Conservation (phyloP, 1,140 invertebrate genomes). For the Ceratina japonica region DNA sequence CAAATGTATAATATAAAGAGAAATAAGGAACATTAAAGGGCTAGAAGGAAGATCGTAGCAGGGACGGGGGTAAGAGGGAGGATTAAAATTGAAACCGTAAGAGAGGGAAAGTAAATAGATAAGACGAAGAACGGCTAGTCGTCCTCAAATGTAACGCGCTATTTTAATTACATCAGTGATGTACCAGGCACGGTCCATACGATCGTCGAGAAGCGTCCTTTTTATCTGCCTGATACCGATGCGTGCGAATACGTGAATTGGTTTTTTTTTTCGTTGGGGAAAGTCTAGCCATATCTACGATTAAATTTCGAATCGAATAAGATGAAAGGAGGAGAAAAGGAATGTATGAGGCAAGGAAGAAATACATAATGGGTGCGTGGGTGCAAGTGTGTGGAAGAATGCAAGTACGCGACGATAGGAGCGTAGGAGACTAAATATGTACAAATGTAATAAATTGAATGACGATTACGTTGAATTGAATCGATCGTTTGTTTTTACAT, state of each 20-base stretch:
- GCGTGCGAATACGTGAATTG: conserved; percentile 31
- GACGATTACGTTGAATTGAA: conserved; percentile 72
- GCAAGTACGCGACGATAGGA: conserved; percentile 42
- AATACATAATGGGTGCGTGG: conserved; percentile 18
- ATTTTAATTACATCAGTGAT: conserved; percentile 58
- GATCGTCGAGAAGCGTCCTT: conserved; percentile 45
- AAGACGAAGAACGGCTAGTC: conserved; percentile 6
- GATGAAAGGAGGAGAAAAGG: neutral
- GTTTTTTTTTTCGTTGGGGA: neutral
- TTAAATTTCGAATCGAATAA: neutral
- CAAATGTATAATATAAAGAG: too few species aligned
- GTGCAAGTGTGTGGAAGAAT: conserved; percentile 5
- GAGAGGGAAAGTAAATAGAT: neutral
- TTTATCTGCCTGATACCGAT: conserved; percentile 48
- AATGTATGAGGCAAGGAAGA: neutral
- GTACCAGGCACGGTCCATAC: conserved; percentile 22
- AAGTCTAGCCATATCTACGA: conserved; percentile 13
- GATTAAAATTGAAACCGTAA: neutral
- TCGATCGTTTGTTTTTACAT: conserved; percentile 14
- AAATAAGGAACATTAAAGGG: neutral
- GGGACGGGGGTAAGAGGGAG: neutral
- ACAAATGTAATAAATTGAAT: conserved; percentile 77
- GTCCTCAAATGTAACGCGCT: conserved; percentile 48
- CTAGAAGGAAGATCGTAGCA: neutral
- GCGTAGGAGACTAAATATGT: conserved; percentile 66